phyloP scores from a whole-genome alignment of 53 echinoderm and acorn worm genomes.

The Echinometra lucunter region DNA sequence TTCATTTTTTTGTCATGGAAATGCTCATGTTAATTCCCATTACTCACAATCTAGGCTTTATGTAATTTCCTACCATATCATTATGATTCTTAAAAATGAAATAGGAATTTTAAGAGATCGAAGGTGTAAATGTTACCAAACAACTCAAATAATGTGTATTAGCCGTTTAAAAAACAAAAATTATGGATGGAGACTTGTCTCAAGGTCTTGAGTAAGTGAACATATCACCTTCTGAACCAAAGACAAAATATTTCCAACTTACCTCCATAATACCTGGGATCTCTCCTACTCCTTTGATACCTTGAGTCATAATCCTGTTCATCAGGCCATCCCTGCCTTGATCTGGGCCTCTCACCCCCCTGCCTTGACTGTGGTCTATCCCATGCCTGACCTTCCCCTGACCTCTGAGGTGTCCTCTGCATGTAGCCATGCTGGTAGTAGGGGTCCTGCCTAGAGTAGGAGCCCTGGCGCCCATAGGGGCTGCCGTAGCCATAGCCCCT shows the following conservation, averaged over 20 bases:
- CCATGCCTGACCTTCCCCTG: not conserved
- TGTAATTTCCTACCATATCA: no score
- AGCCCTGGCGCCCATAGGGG: conserved; percentile 44
- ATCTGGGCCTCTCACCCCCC: conserved; percentile 77
- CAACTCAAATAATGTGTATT: no score
- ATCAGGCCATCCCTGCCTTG: conserved; percentile 77
- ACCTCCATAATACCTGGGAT: conserved; percentile 74
- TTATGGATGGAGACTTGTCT: no score
- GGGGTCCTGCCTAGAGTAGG: conserved; percentile 44
- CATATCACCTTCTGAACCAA: not conserved
- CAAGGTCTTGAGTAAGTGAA: not conserved
- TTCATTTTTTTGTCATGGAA: no score
- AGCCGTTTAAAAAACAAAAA: no score
- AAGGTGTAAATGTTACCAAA: no score
- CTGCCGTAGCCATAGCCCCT: conserved; percentile 51
- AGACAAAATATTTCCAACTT: not conserved
- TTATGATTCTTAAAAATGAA: no score
- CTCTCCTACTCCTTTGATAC: conserved; percentile 68
- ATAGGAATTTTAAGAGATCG: no score
- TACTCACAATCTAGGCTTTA: no score
- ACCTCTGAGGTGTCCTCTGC: conserved; percentile 10
- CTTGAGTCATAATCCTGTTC: conserved; percentile 66
- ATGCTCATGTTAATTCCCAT: no score
- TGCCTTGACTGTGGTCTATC: conserved; percentile 72
- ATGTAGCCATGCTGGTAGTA: conserved; percentile 54